Conservation (phyloP, 2,888 invertebrate species). For the Merodon equestris region DNA sequence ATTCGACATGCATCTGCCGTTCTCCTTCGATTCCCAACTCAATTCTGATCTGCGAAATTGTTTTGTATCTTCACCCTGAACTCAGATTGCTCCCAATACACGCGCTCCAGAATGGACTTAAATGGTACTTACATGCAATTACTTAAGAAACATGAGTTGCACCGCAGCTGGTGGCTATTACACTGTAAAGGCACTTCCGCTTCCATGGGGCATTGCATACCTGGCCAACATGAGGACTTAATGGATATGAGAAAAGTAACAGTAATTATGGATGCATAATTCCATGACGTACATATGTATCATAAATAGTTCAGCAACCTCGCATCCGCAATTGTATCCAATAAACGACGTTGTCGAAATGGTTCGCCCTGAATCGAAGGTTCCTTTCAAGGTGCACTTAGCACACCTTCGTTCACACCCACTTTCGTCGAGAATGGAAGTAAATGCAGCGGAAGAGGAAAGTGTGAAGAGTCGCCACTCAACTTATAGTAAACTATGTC, state of each 20-base stretch:
- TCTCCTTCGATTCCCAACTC: slow-evolving; percentile 6
- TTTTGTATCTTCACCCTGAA: too few species aligned
- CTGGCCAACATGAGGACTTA: slow-evolving; percentile 28
- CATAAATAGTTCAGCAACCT: slow-evolving; percentile 52
- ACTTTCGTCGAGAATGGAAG: slow-evolving; percentile 15
- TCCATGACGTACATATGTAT: slow-evolving; percentile 1
- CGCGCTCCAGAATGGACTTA: slow-evolving; percentile 56
- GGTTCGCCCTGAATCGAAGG: not conserved
- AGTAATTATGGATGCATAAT: too few species aligned
- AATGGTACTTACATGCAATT: slow-evolving; percentile 65
- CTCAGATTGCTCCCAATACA: not conserved
- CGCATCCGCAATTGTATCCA: slow-evolving; percentile 24
- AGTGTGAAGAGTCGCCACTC: slow-evolving; percentile 11
- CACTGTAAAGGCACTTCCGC: slow-evolving; percentile 2
- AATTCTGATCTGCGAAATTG: too few species aligned
- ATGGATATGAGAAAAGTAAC: slow-evolving; percentile 38
- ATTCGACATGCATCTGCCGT: slow-evolving; percentile 32
- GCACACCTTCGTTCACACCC: slow-evolving; percentile 41
- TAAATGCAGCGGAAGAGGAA: slow-evolving; percentile 8
- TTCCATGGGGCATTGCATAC: not conserved
- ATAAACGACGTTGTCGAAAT: slow-evolving; percentile 13
- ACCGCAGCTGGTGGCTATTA: slow-evolving; percentile 26
- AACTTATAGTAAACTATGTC: slow-evolving; percentile 59
- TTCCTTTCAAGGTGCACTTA: slow-evolving; percentile 15
- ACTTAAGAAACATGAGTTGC: slow-evolving; percentile 56